phyloP scores from a whole-genome alignment of 2,888 invertebrate genomes.

The Sphaerophoria taeniata region DNA sequence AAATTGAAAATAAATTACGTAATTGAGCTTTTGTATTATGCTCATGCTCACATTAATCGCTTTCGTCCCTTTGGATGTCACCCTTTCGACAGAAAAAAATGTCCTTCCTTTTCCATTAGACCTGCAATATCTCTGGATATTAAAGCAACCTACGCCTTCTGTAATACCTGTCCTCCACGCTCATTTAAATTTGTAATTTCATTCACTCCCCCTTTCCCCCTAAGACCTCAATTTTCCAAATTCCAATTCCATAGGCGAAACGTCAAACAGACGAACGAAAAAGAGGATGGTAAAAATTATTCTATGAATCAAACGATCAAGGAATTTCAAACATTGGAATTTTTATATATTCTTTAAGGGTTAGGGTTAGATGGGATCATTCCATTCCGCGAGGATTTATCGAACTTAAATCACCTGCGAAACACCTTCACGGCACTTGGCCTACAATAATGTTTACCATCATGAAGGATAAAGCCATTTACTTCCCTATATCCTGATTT shows the following conservation, averaged over 20 bases:
- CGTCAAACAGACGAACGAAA: not conserved
- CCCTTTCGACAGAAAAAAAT: constrained; percentile 3
- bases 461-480: constrained; percentile 29
- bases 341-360: constrained; percentile 11
- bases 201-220: not conserved
- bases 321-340: constrained; percentile 37
- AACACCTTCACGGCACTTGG: constrained; percentile 2
- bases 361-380: constrained; percentile 15
- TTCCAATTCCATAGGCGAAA: constrained; percentile 7
- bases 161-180: constrained; percentile 28
- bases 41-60: constrained; percentile 56
- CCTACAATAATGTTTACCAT: too few species aligned
- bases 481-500: constrained; percentile 9
- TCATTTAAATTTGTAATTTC: constrained; percentile 66
- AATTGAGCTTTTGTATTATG: constrained; percentile 64
- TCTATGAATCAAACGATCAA: constrained; percentile 49
- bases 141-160: not conserved
- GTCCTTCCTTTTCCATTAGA: not conserved
- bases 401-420: constrained; percentile 53
- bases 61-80: constrained; percentile 34
- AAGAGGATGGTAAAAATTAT: constrained; percentile 39
- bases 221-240: constrained; percentile 27
- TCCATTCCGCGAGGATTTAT: constrained; percentile 45
- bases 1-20: constrained; percentile 65
- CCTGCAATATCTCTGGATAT: too few species aligned